phyloP scores from a whole-genome alignment of 2,113 vertebrate species.

The Ptilorrhoa leucosticta region DNA sequence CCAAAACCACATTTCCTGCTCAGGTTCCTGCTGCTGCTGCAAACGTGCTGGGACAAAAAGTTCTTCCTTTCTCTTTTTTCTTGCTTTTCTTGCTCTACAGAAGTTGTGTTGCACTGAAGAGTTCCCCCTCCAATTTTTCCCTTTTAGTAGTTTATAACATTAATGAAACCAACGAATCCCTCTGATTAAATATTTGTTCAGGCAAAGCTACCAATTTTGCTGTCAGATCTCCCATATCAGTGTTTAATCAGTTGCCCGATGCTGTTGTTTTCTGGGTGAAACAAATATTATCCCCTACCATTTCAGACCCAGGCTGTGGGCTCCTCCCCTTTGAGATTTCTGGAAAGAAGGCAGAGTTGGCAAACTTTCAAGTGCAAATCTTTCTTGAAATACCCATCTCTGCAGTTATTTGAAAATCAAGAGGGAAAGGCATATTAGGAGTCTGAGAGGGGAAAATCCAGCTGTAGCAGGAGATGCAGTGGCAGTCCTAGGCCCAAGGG shows the following conservation, averaged over 20 bases:
- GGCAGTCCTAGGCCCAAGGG: neutral
- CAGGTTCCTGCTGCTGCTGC: neutral
- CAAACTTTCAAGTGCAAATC: neutral
- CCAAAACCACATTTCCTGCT: neutral
- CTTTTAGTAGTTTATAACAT: neutral
- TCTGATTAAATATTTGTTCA: neutral
- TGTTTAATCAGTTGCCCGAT: neutral
- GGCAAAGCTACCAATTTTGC: neutral
- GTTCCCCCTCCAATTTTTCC: neutral
- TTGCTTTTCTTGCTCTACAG: neutral
- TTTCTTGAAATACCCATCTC: neutral
- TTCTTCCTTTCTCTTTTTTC: neutral
- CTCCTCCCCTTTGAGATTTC: neutral
- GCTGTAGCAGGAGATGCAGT: neutral
- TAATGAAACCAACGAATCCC: neutral
- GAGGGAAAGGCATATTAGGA: neutral
- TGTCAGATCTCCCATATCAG: neutral
- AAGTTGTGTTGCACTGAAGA: neutral
- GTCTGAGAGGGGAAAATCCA: neutral
- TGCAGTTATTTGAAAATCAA: neutral
- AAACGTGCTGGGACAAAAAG: neutral
- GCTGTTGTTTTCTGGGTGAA: neutral
- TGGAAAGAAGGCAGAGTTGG: neutral
- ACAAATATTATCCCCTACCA: neutral
- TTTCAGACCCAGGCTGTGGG: neutral